phyloP scores from a whole-genome alignment of 2,888 invertebrate genomes.

The Caenorhabditis virilis region DNA sequence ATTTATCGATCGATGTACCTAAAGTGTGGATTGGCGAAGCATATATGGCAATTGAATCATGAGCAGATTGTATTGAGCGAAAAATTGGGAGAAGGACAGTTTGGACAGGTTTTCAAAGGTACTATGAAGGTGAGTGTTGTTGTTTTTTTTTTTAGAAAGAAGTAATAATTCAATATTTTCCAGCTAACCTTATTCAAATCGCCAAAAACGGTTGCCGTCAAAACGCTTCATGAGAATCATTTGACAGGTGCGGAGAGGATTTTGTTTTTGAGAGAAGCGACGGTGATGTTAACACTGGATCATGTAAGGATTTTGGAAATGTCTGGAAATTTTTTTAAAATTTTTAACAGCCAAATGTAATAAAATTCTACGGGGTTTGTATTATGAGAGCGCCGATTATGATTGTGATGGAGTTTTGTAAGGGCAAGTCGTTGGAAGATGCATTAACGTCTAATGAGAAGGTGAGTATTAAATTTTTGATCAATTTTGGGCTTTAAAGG shows the following conservation, averaged over 20 bases:
- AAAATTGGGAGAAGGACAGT: slow-evolving; percentile 44
- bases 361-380: slow-evolving; percentile 85
- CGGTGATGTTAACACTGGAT: slow-evolving; percentile 81
- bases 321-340: not conserved
- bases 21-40: slow-evolving; percentile 14
- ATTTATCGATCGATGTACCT: slow-evolving; percentile 18
- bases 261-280: slow-evolving; percentile 94
- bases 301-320: not conserved
- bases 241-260: slow-evolving; percentile 92
- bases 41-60: slow-evolving; percentile 46
- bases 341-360: slow-evolving; percentile 76
- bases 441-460: slow-evolving; percentile 9
- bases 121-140: slow-evolving; percentile 22
- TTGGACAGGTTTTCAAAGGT: slow-evolving; percentile 45
- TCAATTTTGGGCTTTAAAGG: too few relatives aligned
- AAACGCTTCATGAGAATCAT: slow-evolving; percentile 77
- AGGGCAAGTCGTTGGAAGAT: slow-evolving; percentile 28
- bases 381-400: slow-evolving; percentile 46
- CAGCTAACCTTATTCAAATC: slow-evolving; percentile 34
- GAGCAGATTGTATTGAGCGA: slow-evolving; percentile 36
- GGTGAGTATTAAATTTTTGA: too few relatives aligned
- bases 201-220: slow-evolving; percentile 41
- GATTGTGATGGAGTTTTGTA: slow-evolving; percentile 50
- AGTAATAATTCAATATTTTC: slow-evolving; percentile 13
- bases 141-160: not conserved